Base-by-base conservation (phyloP, 2,797 vertebrate genomes). In the Cossypha heuglini region DNA sequence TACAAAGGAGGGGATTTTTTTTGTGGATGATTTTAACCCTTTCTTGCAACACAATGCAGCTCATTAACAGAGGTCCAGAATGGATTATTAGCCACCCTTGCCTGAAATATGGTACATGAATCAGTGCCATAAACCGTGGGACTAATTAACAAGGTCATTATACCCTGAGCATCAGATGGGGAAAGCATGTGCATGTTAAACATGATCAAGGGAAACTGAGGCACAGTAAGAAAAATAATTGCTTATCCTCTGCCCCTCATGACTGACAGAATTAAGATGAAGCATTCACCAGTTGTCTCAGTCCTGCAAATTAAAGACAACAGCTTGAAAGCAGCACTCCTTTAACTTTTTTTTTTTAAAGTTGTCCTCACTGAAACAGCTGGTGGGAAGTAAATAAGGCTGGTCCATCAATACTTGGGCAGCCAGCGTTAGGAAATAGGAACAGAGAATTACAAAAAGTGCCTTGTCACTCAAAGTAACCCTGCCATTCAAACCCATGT, bases 21-120 rank as follows among this genome's bases (percentile, higher is more conserved):
- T 89, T 38, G 92, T 79, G 46, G 49, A 86, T 92, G 73, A 28
- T 43, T 90, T 97, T 97, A 96, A 97, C 96, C 49, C 92, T 38
- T 97, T 94, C 85, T 88, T 93, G 63, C 54, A 93, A 58, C 43
- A 43, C 2, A 26, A 46, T 43, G 33, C 38, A 57, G 51, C 67
- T 87, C 55, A 40, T 71, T 92, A 77, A 62, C 6, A 13, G n/a
- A 72, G 7, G 8, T 40, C 20, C 48, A 35, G 21, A 31, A 43
- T 7, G 2, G 20, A 42, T 5, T 19, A 45, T 71, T 42, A 74
- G 40, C 0, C 0, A 54, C 26, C 13, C 29, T 74, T 66, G 66
- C 75, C 51, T 63, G 57, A 89, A 88, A 90, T 22, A 62, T 0
- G 3, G 54, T 25, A 35, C 6, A 2, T 25, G 37, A 86, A 74